Conservation (phyloP, 2,113 vertebrate genomes). For the Hippolais icterina region DNA sequence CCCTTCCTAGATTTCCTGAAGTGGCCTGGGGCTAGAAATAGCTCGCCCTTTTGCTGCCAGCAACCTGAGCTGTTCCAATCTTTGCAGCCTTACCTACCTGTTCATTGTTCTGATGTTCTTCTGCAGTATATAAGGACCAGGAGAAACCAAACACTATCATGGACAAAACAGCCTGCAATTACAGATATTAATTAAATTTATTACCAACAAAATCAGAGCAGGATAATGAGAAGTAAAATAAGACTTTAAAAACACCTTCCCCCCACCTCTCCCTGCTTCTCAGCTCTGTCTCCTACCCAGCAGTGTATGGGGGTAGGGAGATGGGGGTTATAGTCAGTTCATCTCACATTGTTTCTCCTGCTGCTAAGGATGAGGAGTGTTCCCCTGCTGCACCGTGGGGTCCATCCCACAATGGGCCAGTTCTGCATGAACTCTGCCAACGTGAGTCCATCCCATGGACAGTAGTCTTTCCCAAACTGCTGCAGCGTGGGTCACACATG, state of each 20-base stretch:
- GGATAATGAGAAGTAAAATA: neutral
- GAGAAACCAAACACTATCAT: neutral
- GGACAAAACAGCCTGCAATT: neutral
- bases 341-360: neutral
- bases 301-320: neutral
- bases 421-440: neutral
- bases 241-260: neutral
- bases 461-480: neutral
- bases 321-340: too few species aligned
- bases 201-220: neutral
- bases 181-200: neutral
- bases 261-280: neutral
- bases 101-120: neutral
- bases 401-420: neutral
- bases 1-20: neutral
- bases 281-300: neutral
- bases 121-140: neutral
- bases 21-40: neutral
- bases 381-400: neutral
- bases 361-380: neutral
- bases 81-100: neutral
- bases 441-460: rapidly evolving
- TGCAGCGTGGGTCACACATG: neutral
- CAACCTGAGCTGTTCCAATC: neutral
- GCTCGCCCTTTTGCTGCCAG: neutral